Conservation (phyloP, 2,888 invertebrate genomes). For the Phyllotreta striolata region DNA sequence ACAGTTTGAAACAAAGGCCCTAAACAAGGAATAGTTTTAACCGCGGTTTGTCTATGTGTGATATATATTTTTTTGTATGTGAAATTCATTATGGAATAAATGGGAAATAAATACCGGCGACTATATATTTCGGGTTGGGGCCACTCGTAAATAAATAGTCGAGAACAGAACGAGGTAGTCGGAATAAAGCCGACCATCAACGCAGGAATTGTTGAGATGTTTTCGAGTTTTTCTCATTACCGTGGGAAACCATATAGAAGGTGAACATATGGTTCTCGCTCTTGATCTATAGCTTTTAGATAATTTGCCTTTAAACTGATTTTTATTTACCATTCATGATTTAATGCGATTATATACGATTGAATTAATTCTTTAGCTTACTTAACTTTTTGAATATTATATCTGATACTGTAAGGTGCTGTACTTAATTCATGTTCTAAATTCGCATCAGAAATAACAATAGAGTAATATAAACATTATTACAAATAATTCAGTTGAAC, state of each 20-base stretch:
- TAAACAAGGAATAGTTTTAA: too few relatives aligned
- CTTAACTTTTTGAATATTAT: too few relatives aligned
- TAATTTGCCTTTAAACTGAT: constrained; percentile 2
- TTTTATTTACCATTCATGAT: background rate
- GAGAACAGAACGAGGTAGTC: constrained; percentile 39
- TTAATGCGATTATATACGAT: background rate
- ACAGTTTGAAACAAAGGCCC: too few relatives aligned
- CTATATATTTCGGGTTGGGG: constrained; percentile 29
- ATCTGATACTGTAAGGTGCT: too few relatives aligned
- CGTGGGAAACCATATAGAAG: constrained; percentile 35
- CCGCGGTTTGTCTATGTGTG: too few relatives aligned
- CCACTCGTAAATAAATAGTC: constrained; percentile 35
- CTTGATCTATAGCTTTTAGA: background rate
- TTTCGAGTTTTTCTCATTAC: constrained; percentile 34
- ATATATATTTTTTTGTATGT: too few relatives aligned
- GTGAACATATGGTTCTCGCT: constrained; percentile 20
- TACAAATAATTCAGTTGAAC: too few relatives aligned
- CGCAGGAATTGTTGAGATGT: constrained; percentile 37
- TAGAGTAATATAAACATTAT: too few relatives aligned
- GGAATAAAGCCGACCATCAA: constrained; percentile 31
- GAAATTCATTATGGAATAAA: background rate
- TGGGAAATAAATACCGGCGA: constrained; percentile 7
- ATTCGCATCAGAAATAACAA: too few relatives aligned
- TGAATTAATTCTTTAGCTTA: too few relatives aligned
- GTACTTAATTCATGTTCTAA: too few relatives aligned